phyloP scores from a whole-genome alignment of 2,113 vertebrate species.

The Tetraodon nigroviridis region DNA sequence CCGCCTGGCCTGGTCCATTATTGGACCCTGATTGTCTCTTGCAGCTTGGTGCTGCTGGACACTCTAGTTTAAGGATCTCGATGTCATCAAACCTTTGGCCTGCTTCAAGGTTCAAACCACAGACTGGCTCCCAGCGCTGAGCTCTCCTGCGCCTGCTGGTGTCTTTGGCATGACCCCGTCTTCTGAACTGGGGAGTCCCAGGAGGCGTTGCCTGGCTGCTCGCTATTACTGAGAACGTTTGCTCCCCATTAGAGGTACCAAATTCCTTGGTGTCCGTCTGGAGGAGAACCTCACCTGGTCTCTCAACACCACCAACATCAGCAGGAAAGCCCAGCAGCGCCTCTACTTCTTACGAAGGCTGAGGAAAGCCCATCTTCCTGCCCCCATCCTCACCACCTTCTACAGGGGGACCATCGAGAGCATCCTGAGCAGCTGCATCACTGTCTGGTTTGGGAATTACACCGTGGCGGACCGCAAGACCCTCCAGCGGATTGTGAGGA shows the following conservation, averaged over 20 bases:
- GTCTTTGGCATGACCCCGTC: constrained; percentile 58
- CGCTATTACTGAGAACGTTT: constrained; percentile 76
- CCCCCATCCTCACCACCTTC: no score
- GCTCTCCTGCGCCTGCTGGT: constrained; percentile 81
- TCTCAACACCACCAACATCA: no score
- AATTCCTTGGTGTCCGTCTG: no score
- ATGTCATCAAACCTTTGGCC: constrained; percentile 88
- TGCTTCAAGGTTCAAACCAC: constrained; percentile 78
- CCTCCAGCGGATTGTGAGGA: no score
- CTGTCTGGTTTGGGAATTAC: no score
- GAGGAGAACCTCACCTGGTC: no score
- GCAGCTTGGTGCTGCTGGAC: constrained; percentile 76
- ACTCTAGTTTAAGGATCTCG: constrained; percentile 88
- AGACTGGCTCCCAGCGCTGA: constrained; percentile 73
- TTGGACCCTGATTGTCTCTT: constrained; percentile 84
- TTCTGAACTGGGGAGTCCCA: constrained; percentile 64
- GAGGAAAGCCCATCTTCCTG: no score
- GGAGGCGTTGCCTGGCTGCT: constrained; percentile 64
- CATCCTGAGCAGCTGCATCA: no score
- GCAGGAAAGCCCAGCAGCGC: no score
- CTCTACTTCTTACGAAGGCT: no score
- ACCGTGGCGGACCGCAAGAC: no score
- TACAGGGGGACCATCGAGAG: no score
- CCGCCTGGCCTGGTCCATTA: constrained; percentile 61
- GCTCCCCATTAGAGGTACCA: constrained; percentile 89